A percentile compares a stretch with the other conserved stretches of the same genome.
Conservation (phyloP, 2,888 invertebrate genomes). For the Hanleya hanleyi region DNA sequence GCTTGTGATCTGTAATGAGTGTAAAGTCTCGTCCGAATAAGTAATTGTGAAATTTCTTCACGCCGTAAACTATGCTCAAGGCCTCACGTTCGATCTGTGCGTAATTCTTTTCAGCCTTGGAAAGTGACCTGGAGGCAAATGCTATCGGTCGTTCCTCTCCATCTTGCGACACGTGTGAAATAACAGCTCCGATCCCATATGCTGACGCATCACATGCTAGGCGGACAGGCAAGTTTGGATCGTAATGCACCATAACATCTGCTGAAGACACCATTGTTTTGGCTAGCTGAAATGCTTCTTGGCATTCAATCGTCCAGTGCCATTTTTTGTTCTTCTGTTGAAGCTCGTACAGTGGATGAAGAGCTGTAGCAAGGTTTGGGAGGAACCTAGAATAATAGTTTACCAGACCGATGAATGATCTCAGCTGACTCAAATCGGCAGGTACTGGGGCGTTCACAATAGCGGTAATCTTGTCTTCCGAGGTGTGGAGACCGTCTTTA, state of each 20-base stretch:
- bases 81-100: too few species aligned
- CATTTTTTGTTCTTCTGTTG: constrained; percentile 24
- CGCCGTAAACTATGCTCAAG: constrained; percentile 71
- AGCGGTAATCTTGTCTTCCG: neutral
- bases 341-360: constrained; percentile 21
- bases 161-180: constrained; percentile 35
- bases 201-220: constrained; percentile 71
- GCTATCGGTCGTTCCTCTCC: constrained; percentile 62
- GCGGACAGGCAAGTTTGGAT: constrained; percentile 52
- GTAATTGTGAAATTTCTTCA: constrained; percentile 71
- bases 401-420: neutral
- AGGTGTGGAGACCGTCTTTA: neutral
- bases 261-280: constrained; percentile 42
- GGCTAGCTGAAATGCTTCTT: constrained; percentile 36
- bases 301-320: constrained; percentile 26
- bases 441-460: constrained; percentile 3
- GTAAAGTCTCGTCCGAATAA: constrained; percentile 71
- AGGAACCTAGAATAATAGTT: constrained; percentile 14
- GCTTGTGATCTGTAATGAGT: constrained; percentile 71
- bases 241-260: constrained; percentile 58
- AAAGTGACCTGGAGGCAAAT: constrained; percentile 72
- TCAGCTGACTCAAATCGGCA: neutral
- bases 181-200: constrained; percentile 66
- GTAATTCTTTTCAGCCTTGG: constrained; percentile 68
- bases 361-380: constrained; percentile 8